These are phyloP conservation scores for Buceros bicornis DNA, from an alignment of 2,797 vertebrate genomes.

Conservation along the genomic window DNA sequence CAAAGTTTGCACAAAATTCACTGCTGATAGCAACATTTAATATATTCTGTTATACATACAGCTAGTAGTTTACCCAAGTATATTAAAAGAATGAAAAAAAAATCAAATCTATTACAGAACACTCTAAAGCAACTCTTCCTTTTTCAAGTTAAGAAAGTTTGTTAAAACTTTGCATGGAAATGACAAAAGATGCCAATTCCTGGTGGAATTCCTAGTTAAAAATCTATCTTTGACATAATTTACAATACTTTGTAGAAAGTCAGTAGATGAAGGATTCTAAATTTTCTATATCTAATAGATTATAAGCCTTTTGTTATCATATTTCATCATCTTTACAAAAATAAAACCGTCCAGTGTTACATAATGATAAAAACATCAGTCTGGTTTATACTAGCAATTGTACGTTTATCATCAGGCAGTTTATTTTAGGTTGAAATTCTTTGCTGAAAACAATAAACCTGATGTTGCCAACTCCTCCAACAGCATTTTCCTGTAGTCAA, in stretches of 20 bases:
- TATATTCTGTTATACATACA: neutral
- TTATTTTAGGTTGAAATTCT: conserved; percentile 49
- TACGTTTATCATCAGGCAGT: conserved; percentile 31
- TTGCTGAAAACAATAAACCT: conserved; percentile 64
- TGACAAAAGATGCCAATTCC: neutral
- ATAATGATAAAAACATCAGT: conserved; percentile 61
- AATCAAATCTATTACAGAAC: neutral
- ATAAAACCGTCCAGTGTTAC: conserved; percentile 16
- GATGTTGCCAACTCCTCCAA: conserved; percentile 32
- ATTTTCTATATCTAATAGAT: neutral
- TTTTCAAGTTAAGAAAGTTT: neutral
- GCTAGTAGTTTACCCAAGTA: neutral
- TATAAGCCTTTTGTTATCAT: conserved; percentile 7
- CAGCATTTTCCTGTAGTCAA: conserved; percentile 28
- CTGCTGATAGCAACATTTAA: neutral
- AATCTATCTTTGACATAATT: neutral
- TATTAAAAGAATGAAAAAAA: neutral
- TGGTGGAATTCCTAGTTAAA: neutral
- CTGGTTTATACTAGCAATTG: conserved; percentile 65
- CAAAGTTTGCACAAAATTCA: neutral
- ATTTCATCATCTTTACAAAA: conserved; percentile 31
- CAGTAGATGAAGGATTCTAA: neutral
- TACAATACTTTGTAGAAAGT: neutral
- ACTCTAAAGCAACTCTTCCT: neutral
- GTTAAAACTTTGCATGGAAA: neutral